Base-by-base conservation (phyloP, 2,797 vertebrate genomes). In the Trachurus trachurus region DNA sequence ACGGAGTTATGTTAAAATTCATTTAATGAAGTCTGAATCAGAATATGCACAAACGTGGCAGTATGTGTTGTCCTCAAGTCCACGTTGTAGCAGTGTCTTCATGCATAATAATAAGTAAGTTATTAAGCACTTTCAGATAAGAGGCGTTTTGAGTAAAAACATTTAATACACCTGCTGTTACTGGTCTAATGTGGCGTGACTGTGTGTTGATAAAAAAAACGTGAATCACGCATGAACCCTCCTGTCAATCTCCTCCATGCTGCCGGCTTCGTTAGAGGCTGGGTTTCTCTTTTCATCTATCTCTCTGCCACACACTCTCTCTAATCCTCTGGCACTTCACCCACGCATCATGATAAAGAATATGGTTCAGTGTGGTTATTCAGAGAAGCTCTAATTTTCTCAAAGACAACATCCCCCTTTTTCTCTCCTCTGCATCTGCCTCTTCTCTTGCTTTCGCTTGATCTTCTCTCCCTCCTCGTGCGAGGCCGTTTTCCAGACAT, bases 361-460 rank as follows among this genome's bases (percentile, higher is more conserved):
- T 82, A 72, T 53, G 74, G 66, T 82, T 88, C 63, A 75, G 74
- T 66, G 83, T 83, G 60, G 83, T 90, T 87, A 88, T 91, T 89
- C 83, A 86, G 83, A 84, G 81, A 84, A 82, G 76, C 82, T 86
- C 87, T 81, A 88, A 92, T 87, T 90, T 86, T 82, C 84, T 88
- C 84, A 74, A 81, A 87, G 80, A 87, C 78, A 70, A 81, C 79
- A 56, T 73, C 65, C 76, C 70, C 34, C 66, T 50, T 72, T 72
- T 74, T 63, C 50, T 58, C 61, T 70, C 72, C 37, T 49, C 64
- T 61, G 70, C 85, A 67, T 73, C 66, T 78, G 60, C 67, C 44
- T 69, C 61, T 39, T 78, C 62, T 72, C 49, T 29, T 2, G 58
- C 74, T 74, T 78, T 65, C 58, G 69, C 79, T 78, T 69, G 49